These are phyloP conservation scores for Psammodynastes pulverulentus DNA, from an alignment of 2,113 vertebrate species.

Conservation along the genomic window DNA sequence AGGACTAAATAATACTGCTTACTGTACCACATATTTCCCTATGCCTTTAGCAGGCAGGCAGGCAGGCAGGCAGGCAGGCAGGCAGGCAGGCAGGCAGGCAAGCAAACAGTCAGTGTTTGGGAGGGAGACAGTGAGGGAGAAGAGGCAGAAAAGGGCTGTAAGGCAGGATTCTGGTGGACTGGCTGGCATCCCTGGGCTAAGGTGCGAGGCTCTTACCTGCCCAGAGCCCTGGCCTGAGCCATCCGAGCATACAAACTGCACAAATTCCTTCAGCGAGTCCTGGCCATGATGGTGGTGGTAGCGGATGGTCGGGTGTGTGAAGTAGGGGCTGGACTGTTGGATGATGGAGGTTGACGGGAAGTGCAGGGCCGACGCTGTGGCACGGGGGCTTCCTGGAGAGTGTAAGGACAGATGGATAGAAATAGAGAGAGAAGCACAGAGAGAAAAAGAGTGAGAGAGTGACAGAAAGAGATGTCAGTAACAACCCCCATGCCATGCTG, in stretches of 20 bases:
- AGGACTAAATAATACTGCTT: background rate
- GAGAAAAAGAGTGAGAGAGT: background rate
- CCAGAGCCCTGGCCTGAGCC: constrained; percentile 86
- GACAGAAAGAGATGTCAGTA: constrained; percentile 34
- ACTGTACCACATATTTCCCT: background rate
- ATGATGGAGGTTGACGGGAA: constrained; percentile 98
- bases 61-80: constrained; percentile 1
- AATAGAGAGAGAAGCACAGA: constrained; percentile 17
- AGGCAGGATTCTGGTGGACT: background rate
- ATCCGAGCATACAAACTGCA: constrained; percentile 95
- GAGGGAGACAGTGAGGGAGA: constrained; percentile 15
- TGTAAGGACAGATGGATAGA: background rate
- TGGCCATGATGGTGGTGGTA: constrained; percentile 93
- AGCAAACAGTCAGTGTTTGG: background rate
- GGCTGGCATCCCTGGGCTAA: background rate
- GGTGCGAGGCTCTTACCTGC: constrained; percentile 77
- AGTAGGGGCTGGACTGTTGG: constrained; percentile 95
- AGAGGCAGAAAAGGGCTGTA: constrained; percentile 12
- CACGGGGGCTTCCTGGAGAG: constrained; percentile 87
- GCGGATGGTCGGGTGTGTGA: constrained; percentile 96
- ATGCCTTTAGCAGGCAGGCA: background rate
- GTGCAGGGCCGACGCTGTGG: constrained; percentile 91
- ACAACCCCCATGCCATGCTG: constrained; percentile 29
- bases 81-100: background rate
- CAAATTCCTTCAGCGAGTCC: constrained; percentile 94